These are phyloP conservation scores for Dissostichus mawsoni DNA, from an alignment of 2,113 vertebrate genomes.

Conservation along the genomic window DNA sequence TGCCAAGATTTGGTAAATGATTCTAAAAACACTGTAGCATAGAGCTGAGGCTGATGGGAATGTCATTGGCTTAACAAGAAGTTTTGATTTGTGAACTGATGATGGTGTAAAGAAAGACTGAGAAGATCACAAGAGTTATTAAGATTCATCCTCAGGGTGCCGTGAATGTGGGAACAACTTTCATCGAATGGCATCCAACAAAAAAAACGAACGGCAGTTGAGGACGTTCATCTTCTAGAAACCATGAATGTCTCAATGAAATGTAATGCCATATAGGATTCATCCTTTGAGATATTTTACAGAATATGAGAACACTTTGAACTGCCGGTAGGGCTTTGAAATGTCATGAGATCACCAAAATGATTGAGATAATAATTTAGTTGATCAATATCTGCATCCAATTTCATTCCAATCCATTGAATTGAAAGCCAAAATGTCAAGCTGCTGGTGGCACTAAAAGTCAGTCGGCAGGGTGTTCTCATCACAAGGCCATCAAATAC, in stretches of 20 bases:
- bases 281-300: background rate
- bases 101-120: background rate
- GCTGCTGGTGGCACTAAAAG: background rate
- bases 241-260: background rate
- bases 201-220: background rate
- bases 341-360: background rate
- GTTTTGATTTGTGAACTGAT: background rate
- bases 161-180: background rate
- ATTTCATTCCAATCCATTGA: background rate
- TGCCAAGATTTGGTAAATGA: background rate
- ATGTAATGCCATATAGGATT: background rate
- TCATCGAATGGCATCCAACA: background rate
- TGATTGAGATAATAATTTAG: background rate
- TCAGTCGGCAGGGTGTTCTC: no score
- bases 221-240: background rate
- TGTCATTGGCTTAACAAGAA: background rate
- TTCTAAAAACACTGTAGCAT: background rate
- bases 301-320: no score
- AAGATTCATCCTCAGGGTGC: background rate
- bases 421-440: background rate
- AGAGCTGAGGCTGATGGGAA: background rate
- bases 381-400: background rate
- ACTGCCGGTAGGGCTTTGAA: no score
- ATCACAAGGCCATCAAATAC: no score
- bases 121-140: background rate